These are phyloP conservation scores for Bryconaethiops microstoma DNA, from an alignment of 2,797 vertebrate species.

Conservation along the genomic window DNA sequence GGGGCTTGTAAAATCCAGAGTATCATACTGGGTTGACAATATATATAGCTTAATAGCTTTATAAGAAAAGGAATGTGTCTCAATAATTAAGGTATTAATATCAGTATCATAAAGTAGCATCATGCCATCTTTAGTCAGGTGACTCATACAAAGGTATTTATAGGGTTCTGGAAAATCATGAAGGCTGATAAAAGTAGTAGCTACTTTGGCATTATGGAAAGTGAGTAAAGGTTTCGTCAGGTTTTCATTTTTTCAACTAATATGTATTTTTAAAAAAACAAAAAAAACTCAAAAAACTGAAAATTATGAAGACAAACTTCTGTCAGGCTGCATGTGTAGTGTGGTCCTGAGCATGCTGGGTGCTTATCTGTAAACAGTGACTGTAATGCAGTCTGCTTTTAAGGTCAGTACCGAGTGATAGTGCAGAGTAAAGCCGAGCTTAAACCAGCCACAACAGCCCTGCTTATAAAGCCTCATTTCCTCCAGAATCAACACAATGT, in stretches of 20 bases:
- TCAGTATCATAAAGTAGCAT: no score
- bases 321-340: background rate
- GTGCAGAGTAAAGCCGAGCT: background rate
- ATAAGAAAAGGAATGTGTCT: no score
- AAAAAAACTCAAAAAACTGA: background rate
- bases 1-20: no score
- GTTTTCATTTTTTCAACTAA: background rate
- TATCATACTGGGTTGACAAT: no score
- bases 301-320: background rate
- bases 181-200: background rate
- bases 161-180: background rate
- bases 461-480: background rate
- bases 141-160: no score
- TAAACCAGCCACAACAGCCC: slow-evolving; percentile 22
- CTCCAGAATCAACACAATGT: background rate
- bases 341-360: background rate
- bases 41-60: no score
- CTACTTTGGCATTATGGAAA: no score
- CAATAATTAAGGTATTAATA: no score
- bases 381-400: slow-evolving; percentile 4
- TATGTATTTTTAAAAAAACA: background rate
- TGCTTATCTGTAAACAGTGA: slow-evolving; percentile 5
- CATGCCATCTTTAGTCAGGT: no score
- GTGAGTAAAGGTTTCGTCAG: no score
- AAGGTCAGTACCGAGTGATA: background rate